Evolutionary conservation across 2,888 invertebrate species (phyloP).

Genomic region (Andrena minutula): DNA sequence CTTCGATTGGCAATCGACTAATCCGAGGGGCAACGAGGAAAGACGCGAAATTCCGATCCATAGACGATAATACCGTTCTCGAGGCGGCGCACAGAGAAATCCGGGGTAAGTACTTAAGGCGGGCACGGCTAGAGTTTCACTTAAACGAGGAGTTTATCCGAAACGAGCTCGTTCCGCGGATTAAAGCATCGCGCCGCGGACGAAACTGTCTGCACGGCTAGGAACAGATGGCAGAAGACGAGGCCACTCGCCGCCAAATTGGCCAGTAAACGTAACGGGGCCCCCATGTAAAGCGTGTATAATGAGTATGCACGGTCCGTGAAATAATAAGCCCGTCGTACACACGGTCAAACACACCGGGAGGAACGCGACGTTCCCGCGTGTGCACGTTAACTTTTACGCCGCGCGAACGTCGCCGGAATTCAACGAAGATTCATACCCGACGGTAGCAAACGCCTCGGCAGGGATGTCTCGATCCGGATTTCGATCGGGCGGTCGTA

Average conservation of each 20-base stretch:
- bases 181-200: constrained; percentile 69
- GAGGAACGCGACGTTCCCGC: constrained; percentile 2
- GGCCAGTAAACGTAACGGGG: constrained; percentile 68
- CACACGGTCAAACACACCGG: constrained; percentile 28
- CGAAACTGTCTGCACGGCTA: constrained; percentile 58
- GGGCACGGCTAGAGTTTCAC: constrained; percentile 68
- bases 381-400: constrained; percentile 30
- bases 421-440: constrained; percentile 69
- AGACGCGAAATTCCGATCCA: constrained; percentile 35
- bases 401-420: constrained; percentile 32
- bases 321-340: constrained; percentile 69
- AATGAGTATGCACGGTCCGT: constrained; percentile 67
- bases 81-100: constrained; percentile 23
- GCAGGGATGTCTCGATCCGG: constrained; percentile 55
- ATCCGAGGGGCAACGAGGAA: background rate
- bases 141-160: constrained; percentile 75
- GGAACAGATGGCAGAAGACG: constrained; percentile 63
- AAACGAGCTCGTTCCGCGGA: constrained; percentile 72
- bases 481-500: constrained; percentile 59
- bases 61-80: constrained; percentile 4
- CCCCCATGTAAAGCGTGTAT: constrained; percentile 65
- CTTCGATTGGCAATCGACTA: background rate
- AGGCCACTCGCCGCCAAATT: constrained; percentile 68
- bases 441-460: constrained; percentile 48
- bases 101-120: constrained; percentile 53